These are phyloP conservation scores for Osmerus mordax DNA, from an alignment of 2,113 vertebrate genomes.

Conservation along the genomic window DNA sequence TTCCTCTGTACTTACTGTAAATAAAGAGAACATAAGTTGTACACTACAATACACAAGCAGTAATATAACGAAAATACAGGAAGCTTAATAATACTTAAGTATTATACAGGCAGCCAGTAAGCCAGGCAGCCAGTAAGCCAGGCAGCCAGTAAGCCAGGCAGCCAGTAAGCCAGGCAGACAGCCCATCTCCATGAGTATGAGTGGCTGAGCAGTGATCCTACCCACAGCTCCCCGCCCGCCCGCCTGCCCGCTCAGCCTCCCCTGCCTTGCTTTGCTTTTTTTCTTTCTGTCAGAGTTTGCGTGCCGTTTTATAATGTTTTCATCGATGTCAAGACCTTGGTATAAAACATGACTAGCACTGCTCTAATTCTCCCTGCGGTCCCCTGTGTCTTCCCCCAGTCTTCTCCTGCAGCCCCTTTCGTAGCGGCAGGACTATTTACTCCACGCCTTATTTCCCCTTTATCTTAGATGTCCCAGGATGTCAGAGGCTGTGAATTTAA, in stretches of 20 bases:
- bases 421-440: slow-evolving; percentile 85
- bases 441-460: slow-evolving; percentile 84
- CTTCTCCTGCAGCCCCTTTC: slow-evolving; percentile 69
- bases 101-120: too few relatives aligned
- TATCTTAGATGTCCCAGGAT: slow-evolving; percentile 86
- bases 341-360: slow-evolving; percentile 86
- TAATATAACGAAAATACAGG: too few relatives aligned
- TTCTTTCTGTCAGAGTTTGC: slow-evolving; percentile 71
- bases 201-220: background rate
- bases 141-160: too few relatives aligned
- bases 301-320: slow-evolving; percentile 88
- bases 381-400: slow-evolving; percentile 61
- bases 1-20: too few relatives aligned
- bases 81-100: too few relatives aligned
- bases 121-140: too few relatives aligned
- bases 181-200: background rate
- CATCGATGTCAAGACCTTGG: slow-evolving; percentile 86
- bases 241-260: background rate
- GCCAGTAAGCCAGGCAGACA: background rate
- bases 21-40: too few relatives aligned
- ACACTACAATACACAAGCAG: too few relatives aligned
- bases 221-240: background rate
- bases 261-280: slow-evolving; percentile 48
- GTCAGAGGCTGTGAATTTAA: slow-evolving; percentile 96
- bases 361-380: slow-evolving; percentile 73